These are phyloP conservation scores for Loripinus fragilis DNA, from an alignment of 2,888 invertebrate genomes.

Conservation along the genomic window DNA sequence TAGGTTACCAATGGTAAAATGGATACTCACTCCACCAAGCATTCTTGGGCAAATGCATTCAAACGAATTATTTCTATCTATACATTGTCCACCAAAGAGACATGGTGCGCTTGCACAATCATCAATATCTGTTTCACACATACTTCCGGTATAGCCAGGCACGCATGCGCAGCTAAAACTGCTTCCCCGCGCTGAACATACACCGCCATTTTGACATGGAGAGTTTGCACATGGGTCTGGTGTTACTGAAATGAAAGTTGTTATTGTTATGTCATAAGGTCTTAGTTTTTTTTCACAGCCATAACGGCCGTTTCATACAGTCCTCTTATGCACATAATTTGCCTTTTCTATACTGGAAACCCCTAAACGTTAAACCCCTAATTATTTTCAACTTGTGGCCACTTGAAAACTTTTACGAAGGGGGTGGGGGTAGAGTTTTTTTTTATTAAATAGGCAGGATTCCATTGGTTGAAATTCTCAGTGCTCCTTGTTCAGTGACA, in stretches of 20 bases:
- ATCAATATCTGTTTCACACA: constrained; percentile 55
- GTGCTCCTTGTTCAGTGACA: too few relatives aligned
- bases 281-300: too few relatives aligned
- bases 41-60: constrained; percentile 51
- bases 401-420: too few relatives aligned
- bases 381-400: too few relatives aligned
- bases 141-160: constrained; percentile 51
- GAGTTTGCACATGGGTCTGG: constrained; percentile 40
- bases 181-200: constrained; percentile 21
- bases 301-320: too few relatives aligned
- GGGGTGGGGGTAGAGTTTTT: too few relatives aligned
- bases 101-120: constrained; percentile 57
- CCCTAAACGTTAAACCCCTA: too few relatives aligned
- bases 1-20: not conserved
- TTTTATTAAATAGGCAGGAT: too few relatives aligned
- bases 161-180: constrained; percentile 42
- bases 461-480: too few relatives aligned
- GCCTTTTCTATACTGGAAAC: too few relatives aligned
- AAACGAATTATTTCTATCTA: constrained; percentile 50
- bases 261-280: too few relatives aligned
- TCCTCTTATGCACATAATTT: too few relatives aligned
- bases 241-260: constrained; percentile 35
- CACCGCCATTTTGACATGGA: constrained; percentile 47
- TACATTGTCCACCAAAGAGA: constrained; percentile 49
- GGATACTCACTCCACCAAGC: constrained; percentile 52